Evolutionary conservation across 1,140 invertebrate genomes (phyloP).

Genomic region (Brachionus asplanchnoidis): DNA sequence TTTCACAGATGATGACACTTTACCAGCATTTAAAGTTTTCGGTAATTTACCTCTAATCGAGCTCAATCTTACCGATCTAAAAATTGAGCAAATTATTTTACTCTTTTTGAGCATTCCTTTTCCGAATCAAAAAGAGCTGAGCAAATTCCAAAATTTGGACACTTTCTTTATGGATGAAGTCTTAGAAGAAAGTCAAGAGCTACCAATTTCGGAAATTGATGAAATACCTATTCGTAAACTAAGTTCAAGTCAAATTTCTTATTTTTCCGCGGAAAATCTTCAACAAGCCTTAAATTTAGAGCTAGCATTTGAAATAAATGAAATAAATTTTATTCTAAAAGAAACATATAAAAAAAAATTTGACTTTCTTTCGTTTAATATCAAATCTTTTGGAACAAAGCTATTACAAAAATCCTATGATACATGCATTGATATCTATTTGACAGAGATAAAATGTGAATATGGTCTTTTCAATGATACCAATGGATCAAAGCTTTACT

Average conservation of each 20-base stretch:
- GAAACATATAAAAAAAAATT: neutral
- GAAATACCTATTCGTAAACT: neutral
- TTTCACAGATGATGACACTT: neutral
- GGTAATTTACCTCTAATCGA: conserved; percentile 33
- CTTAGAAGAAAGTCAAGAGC: neutral
- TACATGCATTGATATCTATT: neutral
- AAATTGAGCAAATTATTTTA: neutral
- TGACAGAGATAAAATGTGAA: conserved; percentile 5
- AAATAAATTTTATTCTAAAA: conserved; percentile 23
- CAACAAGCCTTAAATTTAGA: conserved; percentile 35
- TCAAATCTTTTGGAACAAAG: conserved; percentile 12
- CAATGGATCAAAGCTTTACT: neutral
- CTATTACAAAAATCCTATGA: neutral
- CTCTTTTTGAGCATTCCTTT: conserved; percentile 28
- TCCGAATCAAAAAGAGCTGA: conserved; percentile 10
- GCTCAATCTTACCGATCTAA: neutral
- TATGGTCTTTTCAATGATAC: conserved; percentile 38
- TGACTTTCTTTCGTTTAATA: conserved; percentile 32
- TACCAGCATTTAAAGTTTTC: conserved; percentile 18
- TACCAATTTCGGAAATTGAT: neutral
- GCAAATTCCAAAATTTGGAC: neutral
- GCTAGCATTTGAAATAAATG: conserved; percentile 32
- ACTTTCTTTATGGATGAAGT: neutral
- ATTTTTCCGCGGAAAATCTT: neutral
- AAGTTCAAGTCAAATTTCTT: neutral